Percentiles rank a stretch among this genome's conserved stretches.
These are phyloP conservation scores for Esox niger DNA, from an alignment of 2,113 vertebrate genomes.

Conservation along the genomic window DNA sequence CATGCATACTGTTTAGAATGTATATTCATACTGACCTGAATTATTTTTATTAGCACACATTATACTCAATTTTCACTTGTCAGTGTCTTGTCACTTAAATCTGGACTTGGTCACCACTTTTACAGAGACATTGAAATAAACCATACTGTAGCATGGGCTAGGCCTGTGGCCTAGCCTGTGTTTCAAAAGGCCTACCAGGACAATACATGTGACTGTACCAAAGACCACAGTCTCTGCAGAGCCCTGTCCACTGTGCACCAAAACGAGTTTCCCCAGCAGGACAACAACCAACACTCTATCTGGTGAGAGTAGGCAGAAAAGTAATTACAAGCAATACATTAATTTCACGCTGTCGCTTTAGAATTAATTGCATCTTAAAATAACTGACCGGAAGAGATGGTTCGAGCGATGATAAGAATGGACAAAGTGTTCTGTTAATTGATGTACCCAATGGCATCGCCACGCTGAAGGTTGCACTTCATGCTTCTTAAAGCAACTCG, in stretches of 20 bases:
- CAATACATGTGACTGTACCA: no score
- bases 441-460: constrained; percentile 40
- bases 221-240: constrained; percentile 20
- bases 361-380: constrained; percentile 71
- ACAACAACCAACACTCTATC: constrained; percentile 46
- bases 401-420: constrained; percentile 59
- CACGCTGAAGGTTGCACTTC: constrained; percentile 29
- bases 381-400: constrained; percentile 60
- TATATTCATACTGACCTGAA: no score
- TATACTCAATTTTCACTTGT: no score
- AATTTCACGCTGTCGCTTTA: constrained; percentile 71
- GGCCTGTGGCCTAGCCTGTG: no score
- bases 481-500: constrained; percentile 32
- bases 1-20: no score
- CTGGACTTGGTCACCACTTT: no score
- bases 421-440: constrained; percentile 59
- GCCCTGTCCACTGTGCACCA: constrained; percentile 38
- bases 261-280: constrained; percentile 36
- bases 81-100: no score
- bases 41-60: no score
- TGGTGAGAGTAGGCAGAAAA: constrained; percentile 63
- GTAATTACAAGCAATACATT: constrained; percentile 74
- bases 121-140: background rate
- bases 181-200: no score
- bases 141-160: background rate